phyloP scores from a whole-genome alignment of 2,113 vertebrate species.

The Protobothrops mucrosquamatus region DNA sequence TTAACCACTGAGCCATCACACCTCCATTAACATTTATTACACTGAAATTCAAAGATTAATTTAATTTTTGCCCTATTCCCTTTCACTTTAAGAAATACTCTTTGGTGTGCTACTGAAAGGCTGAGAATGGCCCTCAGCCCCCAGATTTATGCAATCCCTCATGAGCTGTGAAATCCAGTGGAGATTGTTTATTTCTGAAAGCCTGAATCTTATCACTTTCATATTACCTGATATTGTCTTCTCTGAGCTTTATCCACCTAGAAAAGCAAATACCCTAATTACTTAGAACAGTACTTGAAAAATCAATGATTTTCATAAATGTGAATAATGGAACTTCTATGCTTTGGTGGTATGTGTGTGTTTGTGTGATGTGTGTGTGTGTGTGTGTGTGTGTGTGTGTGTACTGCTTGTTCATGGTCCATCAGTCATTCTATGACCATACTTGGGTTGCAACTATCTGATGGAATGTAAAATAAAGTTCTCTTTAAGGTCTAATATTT shows the following conservation, averaged over 20 bases:
- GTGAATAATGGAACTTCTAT: background rate
- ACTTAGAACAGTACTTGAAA: background rate
- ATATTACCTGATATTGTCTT: background rate
- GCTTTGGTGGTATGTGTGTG: background rate
- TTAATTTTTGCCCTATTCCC: background rate
- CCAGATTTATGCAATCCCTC: background rate
- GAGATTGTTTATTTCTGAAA: background rate
- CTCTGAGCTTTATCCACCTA: background rate
- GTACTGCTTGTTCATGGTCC: background rate
- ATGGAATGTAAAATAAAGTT: background rate
- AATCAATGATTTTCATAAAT: background rate
- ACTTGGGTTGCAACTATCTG: background rate
- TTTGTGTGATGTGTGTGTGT: no score
- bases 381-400: no score
- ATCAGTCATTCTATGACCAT: background rate
- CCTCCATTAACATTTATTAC: background rate
- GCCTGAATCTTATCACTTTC: background rate
- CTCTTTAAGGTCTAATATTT: background rate
- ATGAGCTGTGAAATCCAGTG: background rate
- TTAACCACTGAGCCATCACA: background rate
- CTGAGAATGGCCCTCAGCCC: background rate
- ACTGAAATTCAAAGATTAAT: background rate
- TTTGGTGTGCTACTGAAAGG: background rate
- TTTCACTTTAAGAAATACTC: background rate
- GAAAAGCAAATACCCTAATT: background rate